Conservation (phyloP, 2,797 vertebrate species). For the Potorous gilbertii region DNA sequence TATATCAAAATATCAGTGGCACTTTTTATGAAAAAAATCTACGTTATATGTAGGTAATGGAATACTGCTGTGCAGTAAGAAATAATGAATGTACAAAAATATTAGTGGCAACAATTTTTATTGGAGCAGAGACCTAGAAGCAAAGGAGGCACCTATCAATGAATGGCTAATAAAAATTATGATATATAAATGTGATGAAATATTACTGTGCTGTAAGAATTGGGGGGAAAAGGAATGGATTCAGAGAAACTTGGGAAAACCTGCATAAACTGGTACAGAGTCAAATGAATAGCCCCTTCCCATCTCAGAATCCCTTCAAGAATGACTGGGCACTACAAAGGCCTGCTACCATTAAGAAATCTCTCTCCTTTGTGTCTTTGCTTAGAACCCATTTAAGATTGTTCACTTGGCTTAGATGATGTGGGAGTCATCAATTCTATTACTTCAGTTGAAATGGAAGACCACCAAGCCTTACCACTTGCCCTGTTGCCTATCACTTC, state of each 20-base stretch:
- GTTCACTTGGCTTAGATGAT: background rate
- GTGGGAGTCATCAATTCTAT: background rate
- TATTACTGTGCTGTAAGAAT: background rate
- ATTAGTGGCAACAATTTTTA: background rate
- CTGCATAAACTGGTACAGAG: background rate
- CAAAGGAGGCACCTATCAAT: background rate
- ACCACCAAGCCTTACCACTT: background rate
- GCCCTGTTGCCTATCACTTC: background rate
- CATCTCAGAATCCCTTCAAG: background rate
- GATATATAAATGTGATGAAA: background rate
- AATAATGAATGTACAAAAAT: background rate
- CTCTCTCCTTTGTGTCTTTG: background rate
- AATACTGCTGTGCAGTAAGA: background rate
- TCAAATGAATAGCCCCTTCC: background rate
- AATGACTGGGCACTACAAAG: background rate
- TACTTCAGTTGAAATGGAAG: background rate
- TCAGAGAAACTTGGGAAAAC: background rate
- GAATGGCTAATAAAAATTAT: background rate
- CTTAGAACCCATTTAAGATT: background rate
- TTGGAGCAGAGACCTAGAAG: background rate
- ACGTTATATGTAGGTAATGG: background rate
- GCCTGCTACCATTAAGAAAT: background rate
- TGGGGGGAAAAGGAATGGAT: background rate
- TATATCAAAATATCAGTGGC: background rate
- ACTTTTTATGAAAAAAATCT: background rate